Base-by-base conservation (phyloP, 2,113 vertebrate species). In the Pteropus alecto region DNA sequence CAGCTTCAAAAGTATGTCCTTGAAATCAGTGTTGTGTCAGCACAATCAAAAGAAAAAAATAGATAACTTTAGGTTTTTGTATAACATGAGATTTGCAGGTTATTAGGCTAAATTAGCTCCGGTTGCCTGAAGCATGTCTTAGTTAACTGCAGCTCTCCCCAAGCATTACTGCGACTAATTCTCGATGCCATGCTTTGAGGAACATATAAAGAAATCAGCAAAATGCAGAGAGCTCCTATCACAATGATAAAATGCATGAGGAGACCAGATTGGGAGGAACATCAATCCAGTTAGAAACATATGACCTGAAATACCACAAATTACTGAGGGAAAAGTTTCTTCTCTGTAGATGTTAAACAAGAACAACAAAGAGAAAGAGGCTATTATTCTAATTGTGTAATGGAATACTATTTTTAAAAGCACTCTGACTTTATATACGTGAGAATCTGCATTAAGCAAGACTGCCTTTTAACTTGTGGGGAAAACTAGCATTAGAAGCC, bases 71-170 rank as follows among this genome's bases (percentile, higher is more conserved):
- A 60, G 63, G 6, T 60, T 86, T 96, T 88, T 71, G 10, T 51
- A 58, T 92, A 92, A 76, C 94, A 77, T 92, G 86, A 96, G 86
- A 93, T 96, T 96, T 96, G 5, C 82, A 87, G 85, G 77, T 84
- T 96, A 92, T 97, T 95, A 87, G 41, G 58, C 41, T 97, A 88
- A 95, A 95, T 96, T 92, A 97, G 90, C 63, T 94, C 38, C 2
- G 8, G 93, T 65, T 94, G 91, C 94, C 93, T 71, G 74, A 79
- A 97, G 77, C 68, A 48, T 73, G 15, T 89, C 79, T 83, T 73
- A 86, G 88, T 68, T 63, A 95, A 84, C 60, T 87, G 54, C 54
- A 84, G 60, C 24, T 61, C 24, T 83, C 41, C 71, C 24, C 19
- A 94, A 87, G 78, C 91, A 94, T 90, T 89, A 95, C 73, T 33